Conservation (phyloP, 2,888 invertebrate genomes). For the Maniola hyperantus region DNA sequence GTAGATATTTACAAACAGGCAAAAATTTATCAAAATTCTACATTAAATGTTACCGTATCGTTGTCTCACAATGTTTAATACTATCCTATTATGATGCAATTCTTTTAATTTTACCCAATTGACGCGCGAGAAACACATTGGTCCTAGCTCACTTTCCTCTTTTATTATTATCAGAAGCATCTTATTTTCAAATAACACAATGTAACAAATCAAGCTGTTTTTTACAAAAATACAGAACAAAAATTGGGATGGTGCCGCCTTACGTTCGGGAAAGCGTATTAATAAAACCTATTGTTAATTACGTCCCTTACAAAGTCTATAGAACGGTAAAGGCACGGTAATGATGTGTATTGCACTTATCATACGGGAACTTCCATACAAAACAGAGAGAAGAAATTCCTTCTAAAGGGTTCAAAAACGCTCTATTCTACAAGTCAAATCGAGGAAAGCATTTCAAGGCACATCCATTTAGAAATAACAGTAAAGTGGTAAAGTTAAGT, state of each 20-base stretch:
- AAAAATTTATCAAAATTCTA: slow-evolving; percentile 61
- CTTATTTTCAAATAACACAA: slow-evolving; percentile 52
- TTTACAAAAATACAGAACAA: slow-evolving; percentile 71
- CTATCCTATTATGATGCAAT: slow-evolving; percentile 69
- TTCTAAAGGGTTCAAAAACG: slow-evolving; percentile 79
- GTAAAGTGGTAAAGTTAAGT: slow-evolving; percentile 59
- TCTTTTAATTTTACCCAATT: slow-evolving; percentile 65
- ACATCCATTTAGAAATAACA: slow-evolving; percentile 82
- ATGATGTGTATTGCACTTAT: slow-evolving; percentile 82
- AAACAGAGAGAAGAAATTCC: slow-evolving; percentile 76
- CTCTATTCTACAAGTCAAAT: slow-evolving; percentile 78
- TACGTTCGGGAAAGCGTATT: slow-evolving; percentile 62
- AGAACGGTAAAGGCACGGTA: slow-evolving; percentile 82
- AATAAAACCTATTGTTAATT: slow-evolving; percentile 79
- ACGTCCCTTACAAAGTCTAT: slow-evolving; percentile 82
- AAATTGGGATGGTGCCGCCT: slow-evolving; percentile 59
- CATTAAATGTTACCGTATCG: slow-evolving; percentile 61
- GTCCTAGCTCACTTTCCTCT: slow-evolving; percentile 67
- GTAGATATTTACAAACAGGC: slow-evolving; percentile 54
- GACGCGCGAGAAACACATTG: slow-evolving; percentile 66
- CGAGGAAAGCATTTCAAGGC: slow-evolving; percentile 81
- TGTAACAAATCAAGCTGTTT: slow-evolving; percentile 60
- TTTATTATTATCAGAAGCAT: slow-evolving; percentile 51
- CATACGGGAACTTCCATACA: slow-evolving; percentile 71
- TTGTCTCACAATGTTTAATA: slow-evolving; percentile 69